Base-by-base conservation (phyloP, 2,888 invertebrate genomes). In the Cacoxenus indagator region DNA sequence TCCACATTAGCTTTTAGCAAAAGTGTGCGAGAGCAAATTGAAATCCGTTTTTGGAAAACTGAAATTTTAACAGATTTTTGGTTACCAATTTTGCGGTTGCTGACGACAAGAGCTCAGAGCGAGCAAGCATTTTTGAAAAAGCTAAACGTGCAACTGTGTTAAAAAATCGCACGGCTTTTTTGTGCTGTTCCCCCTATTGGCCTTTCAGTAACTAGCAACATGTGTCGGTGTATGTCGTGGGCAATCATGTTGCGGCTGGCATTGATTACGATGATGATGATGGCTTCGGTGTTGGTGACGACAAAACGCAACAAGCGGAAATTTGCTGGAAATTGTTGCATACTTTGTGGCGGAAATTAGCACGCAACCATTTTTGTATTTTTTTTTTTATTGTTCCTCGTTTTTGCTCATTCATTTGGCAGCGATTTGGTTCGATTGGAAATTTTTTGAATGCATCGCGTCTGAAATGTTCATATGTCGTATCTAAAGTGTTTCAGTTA, bases 61-160 rank as follows among this genome's bases (percentile, higher is more conserved):
- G 73, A 74, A 79, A 80, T 78, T 79, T 75, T 79, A 78, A 81
- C 82, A 79, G 79, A 79, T 80, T 80, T 79, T 76, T 71, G 75
- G 31, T 75, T 77, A 72, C 75, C 71, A 76, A 75, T 75, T 77
- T 81, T 81, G 79, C 72, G 77, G 81, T 77, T 75, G 62, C 67
- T 55, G 46, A 48, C 54, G 57, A 57, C 26, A 22, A 24, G 4
- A 9, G 29, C 8, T 14, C 0, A 19, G 31, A 29, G 3, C 27
- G 17, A 8, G 27, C 19, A 27, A 14, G 29, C 6, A 57, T n/a
- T 29, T 29, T n/a, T 14, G 19, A n/a, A n/a, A n/a, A n/a, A n/a
- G n/a, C n/a, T n/a, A n/a, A n/a, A n/a, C n/a, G n/a, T n/a, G n/a
- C n/a, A n/a, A n/a, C n/a, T n/a, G n/a, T n/a, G n/a, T n/a, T n/a